Percentiles rank a stretch among this genome's conserved stretches.
phyloP scores from a whole-genome alignment of 2,113 vertebrate species.

The Noturus placidus region DNA sequence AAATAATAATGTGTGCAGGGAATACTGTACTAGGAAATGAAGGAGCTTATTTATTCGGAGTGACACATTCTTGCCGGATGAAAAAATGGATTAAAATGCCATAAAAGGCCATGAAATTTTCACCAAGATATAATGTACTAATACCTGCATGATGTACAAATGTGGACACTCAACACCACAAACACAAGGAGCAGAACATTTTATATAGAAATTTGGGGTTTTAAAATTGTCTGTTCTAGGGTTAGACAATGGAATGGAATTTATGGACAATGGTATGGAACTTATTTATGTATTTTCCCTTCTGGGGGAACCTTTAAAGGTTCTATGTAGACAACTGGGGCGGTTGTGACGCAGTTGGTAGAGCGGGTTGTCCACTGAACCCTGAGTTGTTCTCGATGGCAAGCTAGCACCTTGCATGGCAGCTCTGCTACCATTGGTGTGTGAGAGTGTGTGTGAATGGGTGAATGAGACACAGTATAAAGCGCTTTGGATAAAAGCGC shows the following conservation, averaged over 20 bases:
- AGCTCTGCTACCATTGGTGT: too few relatives aligned
- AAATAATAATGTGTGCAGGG: neutral
- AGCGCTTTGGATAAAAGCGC: too few relatives aligned
- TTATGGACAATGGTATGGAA: neutral
- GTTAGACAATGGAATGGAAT: neutral
- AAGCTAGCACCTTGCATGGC: too few relatives aligned
- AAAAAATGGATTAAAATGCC: neutral
- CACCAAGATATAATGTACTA: neutral
- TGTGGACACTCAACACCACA: neutral
- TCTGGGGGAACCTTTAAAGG: neutral
- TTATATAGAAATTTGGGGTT: neutral
- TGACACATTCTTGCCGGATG: neutral
- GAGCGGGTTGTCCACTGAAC: too few relatives aligned
- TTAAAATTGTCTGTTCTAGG: neutral
- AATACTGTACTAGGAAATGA: neutral
- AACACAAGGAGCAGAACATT: neutral
- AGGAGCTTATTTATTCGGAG: neutral
- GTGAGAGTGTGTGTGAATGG: too few relatives aligned
- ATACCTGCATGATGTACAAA: neutral
- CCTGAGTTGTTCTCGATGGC: too few relatives aligned
- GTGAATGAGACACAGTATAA: too few relatives aligned
- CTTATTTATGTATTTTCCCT: too few relatives aligned
- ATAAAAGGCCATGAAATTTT: neutral
- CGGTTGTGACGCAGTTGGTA: too few relatives aligned
- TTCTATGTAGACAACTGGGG: too few relatives aligned